Percentiles rank a stretch among this genome's conserved stretches.
Conservation (phyloP, 2,797 vertebrate species). For the Podargus strigoides region DNA sequence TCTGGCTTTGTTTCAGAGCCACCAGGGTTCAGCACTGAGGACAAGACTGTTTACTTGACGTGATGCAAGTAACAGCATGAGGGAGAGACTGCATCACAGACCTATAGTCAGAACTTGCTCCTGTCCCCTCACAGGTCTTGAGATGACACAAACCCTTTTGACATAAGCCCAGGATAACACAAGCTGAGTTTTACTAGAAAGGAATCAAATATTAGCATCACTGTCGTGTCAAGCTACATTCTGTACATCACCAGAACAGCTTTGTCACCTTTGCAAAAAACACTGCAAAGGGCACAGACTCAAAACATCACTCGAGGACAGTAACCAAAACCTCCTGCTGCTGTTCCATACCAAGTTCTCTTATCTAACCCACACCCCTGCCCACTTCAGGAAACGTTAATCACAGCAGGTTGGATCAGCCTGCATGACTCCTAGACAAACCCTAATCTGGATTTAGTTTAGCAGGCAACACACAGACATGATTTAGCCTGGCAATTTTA, state of each 20-base stretch:
- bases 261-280: neutral
- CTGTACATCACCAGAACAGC: neutral
- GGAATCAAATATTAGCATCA: neutral
- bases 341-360: neutral
- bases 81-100: neutral
- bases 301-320: neutral
- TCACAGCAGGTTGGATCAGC: neutral
- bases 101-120: neutral
- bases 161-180: neutral
- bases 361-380: neutral
- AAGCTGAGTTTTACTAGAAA: neutral
- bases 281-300: neutral
- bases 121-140: neutral
- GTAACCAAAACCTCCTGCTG: neutral
- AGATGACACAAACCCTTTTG: neutral
- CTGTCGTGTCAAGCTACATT: neutral
- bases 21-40: neutral
- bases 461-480: neutral
- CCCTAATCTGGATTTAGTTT: neutral
- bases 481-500: neutral
- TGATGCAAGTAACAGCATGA: neutral
- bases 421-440: neutral
- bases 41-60: neutral
- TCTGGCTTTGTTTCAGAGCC: constrained; percentile 9
- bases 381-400: neutral